A percentile compares a stretch with the other conserved stretches of the same genome.
These are phyloP conservation scores for Virgularia gustaviana DNA, from an alignment of 92 coral and sea anemone species.

Conservation along the genomic window DNA sequence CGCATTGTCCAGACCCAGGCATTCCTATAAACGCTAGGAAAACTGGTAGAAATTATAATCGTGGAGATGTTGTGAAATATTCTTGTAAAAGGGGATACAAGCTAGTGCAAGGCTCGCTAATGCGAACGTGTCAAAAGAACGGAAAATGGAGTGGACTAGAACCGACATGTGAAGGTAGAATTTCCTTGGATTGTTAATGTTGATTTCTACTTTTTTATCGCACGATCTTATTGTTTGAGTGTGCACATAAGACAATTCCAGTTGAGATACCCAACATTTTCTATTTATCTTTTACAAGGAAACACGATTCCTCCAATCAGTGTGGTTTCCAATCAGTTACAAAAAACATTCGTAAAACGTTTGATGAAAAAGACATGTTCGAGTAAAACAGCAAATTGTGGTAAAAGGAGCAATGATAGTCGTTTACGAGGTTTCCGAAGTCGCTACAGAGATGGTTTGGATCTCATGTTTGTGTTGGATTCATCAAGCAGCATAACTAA, in stretches of 20 bases:
- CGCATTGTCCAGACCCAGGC: conserved; percentile 69
- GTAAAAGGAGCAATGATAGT: conserved; percentile 15
- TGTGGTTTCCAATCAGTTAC: neutral
- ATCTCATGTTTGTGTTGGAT: conserved; percentile 68
- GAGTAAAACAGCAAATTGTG: neutral
- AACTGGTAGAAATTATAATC: conserved; percentile 39
- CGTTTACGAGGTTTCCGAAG: conserved; percentile 58
- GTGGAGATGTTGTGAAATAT: conserved; percentile 58
- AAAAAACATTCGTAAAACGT: neutral
- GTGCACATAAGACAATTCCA: too few relatives aligned
- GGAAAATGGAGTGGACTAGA: conserved; percentile 71
- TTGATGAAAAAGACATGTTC: neutral
- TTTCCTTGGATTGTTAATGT: too few relatives aligned
- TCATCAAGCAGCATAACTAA: conserved; percentile 65
- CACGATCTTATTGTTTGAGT: too few relatives aligned
- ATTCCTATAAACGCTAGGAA: conserved; percentile 62
- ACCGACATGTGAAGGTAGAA: conserved; percentile 64
- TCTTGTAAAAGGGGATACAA: conserved; percentile 62
- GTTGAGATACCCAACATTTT: neutral
- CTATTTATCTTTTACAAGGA: too few relatives aligned
- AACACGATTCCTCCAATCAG: neutral
- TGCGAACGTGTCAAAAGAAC: conserved; percentile 63
- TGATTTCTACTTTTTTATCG: too few relatives aligned
- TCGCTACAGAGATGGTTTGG: conserved; percentile 62
- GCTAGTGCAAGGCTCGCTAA: conserved; percentile 53